A percentile compares a stretch with the other conserved stretches of the same genome.
Evolutionary conservation across 23 tunicate genomes (phyloP).

Genomic region (Trididemnum nubilum): DNA sequence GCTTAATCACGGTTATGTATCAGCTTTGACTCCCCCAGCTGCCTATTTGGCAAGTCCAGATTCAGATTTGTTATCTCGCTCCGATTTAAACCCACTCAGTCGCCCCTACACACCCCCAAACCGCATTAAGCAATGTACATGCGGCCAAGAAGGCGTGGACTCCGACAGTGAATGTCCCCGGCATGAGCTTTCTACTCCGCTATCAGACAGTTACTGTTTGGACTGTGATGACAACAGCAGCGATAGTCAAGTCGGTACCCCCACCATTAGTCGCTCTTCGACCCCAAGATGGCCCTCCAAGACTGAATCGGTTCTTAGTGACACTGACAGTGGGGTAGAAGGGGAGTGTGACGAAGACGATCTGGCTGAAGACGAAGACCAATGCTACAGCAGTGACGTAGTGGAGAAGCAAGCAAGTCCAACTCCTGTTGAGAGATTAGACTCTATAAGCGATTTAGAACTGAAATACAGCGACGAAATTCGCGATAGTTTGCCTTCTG

Average conservation of each 20-base stretch:
- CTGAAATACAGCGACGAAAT: background rate
- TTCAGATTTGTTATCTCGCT: background rate
- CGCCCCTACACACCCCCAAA: conserved; percentile 56
- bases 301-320: conserved; percentile 1
- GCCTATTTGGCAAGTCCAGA: background rate
- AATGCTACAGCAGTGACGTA: background rate
- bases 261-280: background rate
- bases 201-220: background rate
- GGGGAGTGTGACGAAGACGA: conserved; percentile 29
- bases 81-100: conserved; percentile 53
- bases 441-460: background rate
- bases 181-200: background rate
- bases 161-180: conserved; percentile 1
- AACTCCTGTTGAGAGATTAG: background rate
- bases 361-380: background rate
- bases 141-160: background rate
- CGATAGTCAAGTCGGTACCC: conserved; percentile 21
- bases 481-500: conserved; percentile 13
- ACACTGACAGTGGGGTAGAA: conserved; percentile 64
- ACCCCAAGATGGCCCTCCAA: background rate
- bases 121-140: conserved; percentile 22
- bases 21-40: conserved; percentile 38
- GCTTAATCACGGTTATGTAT: conserved; percentile 24
- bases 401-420: no score
- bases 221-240: conserved; percentile 28